phyloP scores from a whole-genome alignment of 2,888 invertebrate genomes.

The Chydorus sphaericus region DNA sequence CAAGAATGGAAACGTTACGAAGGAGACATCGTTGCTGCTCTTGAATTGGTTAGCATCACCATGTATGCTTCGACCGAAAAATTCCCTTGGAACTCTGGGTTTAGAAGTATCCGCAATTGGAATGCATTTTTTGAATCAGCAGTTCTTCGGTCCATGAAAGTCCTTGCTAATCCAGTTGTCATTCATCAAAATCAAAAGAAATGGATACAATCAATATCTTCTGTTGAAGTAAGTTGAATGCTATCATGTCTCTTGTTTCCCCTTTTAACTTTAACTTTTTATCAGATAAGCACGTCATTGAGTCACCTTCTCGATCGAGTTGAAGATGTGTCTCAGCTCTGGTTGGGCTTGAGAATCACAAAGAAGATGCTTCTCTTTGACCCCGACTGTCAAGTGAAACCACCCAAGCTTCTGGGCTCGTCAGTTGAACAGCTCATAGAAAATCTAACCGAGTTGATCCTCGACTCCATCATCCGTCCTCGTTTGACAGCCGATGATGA shows the following conservation, averaged over 20 bases:
- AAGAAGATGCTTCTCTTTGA: slow-evolving; percentile 1
- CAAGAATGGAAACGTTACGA: background rate
- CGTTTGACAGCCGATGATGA: background rate
- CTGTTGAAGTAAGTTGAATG: background rate
- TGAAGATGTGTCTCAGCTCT: background rate
- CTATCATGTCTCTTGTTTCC: background rate
- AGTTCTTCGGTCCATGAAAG: background rate
- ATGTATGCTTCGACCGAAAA: background rate
- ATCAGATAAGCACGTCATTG: background rate
- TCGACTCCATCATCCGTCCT: background rate
- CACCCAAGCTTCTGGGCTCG: background rate
- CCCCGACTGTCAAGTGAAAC: background rate
- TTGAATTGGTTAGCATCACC: slow-evolving; percentile 5
- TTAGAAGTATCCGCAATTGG: background rate
- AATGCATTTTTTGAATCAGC: background rate
- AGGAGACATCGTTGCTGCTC: background rate
- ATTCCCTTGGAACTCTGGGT: background rate
- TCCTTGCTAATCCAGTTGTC: background rate
- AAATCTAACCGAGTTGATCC: background rate
- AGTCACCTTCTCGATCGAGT: background rate
- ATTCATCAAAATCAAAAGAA: background rate
- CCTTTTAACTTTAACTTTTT: background rate
- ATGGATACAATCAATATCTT: background rate
- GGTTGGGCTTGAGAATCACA: slow-evolving; percentile 1
- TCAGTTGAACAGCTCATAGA: background rate